These are phyloP conservation scores for Tachysurus vachellii DNA, from an alignment of 2,113 vertebrate genomes.

Conservation along the genomic window DNA sequence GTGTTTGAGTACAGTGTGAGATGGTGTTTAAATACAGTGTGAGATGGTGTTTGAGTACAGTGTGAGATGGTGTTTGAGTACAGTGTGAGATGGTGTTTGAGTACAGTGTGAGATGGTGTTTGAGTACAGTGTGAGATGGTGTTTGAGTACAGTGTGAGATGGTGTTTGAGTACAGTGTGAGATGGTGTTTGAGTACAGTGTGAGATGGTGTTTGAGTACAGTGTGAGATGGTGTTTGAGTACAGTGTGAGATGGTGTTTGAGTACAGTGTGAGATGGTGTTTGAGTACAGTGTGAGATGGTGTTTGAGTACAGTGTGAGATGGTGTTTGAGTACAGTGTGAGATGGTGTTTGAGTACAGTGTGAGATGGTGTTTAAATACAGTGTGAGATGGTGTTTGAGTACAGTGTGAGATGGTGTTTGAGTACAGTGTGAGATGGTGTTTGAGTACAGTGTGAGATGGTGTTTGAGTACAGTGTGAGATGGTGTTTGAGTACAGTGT, in stretches of 20 bases:
- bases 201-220: background rate
- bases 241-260: background rate
- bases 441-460: background rate
- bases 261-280: background rate
- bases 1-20: background rate
- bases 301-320: background rate
- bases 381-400: background rate
- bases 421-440: background rate
- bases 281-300: background rate
- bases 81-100: background rate
- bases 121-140: background rate
- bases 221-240: background rate
- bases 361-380: background rate
- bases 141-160: background rate
- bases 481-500: background rate
- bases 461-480: background rate
- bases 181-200: background rate
- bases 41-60: background rate
- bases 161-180: background rate
- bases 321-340: too few relatives aligned
- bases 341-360: too few relatives aligned
- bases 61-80: background rate
- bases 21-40: background rate
- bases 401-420: background rate
- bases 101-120: background rate